phyloP scores from a whole-genome alignment of 2,797 vertebrate genomes.

The Clarias platycephalus region DNA sequence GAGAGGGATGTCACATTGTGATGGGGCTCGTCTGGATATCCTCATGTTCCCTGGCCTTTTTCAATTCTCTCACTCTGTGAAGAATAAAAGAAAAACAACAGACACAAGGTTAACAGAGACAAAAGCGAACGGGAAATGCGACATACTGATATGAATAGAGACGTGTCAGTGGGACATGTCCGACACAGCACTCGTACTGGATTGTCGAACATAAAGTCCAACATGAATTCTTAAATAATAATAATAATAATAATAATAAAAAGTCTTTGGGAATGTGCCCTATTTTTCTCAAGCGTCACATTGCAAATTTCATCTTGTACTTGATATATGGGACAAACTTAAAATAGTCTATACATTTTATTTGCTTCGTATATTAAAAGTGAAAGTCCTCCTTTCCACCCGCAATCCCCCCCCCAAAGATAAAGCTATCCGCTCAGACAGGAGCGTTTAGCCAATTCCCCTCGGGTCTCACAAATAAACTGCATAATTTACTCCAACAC shows the following conservation, averaged over 20 bases:
- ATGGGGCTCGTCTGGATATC: slow-evolving; percentile 88
- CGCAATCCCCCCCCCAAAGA: slow-evolving; percentile 19
- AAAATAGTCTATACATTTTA: slow-evolving; percentile 56
- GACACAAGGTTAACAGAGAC: not conserved
- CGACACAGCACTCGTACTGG: not conserved
- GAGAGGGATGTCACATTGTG: slow-evolving; percentile 96
- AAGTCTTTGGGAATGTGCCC: slow-evolving; percentile 31
- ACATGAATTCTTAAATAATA: not conserved
- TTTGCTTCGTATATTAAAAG: slow-evolving; percentile 35
- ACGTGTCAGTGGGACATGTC: not conserved
- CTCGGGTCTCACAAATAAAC: slow-evolving; percentile 18
- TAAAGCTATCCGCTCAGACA: slow-evolving; percentile 26
- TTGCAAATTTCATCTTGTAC: slow-evolving; percentile 24
- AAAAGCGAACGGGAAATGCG: not conserved
- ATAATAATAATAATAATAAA: not conserved
- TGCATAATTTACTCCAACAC: slow-evolving; percentile 10
- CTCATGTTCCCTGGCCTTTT: slow-evolving; percentile 99
- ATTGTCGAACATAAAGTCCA: not conserved
- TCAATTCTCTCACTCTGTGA: slow-evolving; percentile 99
- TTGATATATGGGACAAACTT: slow-evolving; percentile 53
- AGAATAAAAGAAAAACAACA: slow-evolving; percentile 36
- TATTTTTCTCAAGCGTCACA: slow-evolving; percentile 39
- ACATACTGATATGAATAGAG: not conserved
- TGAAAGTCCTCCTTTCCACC: slow-evolving; percentile 33
- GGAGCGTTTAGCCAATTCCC: slow-evolving; percentile 14